Evolutionary conservation across 2,888 invertebrate species (phyloP).

Genomic region (Nomada fucata): DNA sequence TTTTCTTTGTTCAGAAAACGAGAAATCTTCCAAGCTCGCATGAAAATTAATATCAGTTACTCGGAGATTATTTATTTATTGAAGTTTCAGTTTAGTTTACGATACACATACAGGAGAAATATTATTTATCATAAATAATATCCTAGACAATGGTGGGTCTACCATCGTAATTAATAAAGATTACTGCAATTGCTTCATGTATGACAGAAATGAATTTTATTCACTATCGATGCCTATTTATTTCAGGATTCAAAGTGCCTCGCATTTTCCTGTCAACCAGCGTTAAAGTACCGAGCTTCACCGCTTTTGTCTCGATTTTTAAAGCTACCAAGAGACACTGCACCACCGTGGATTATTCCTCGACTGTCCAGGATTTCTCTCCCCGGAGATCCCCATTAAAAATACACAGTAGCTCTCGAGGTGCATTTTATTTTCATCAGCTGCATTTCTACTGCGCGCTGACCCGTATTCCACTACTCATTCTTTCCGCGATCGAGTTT

Average conservation of each 20-base stretch:
- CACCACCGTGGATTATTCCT: constrained; percentile 8
- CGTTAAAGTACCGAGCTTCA: not conserved
- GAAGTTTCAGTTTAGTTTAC: no score
- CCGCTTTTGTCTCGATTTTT: not conserved
- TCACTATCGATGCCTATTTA: no score
- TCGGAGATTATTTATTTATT: no score
- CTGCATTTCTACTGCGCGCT: constrained; percentile 9
- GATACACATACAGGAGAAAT: no score
- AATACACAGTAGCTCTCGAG: constrained; percentile 1
- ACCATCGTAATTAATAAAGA: no score
- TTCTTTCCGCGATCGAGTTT: constrained; percentile 18
- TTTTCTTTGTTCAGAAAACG: no score
- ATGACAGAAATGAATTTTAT: no score
- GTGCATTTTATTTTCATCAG: constrained; percentile 18
- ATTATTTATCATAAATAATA: no score
- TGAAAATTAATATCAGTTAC: no score
- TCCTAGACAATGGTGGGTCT: no score
- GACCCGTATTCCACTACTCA: constrained; percentile 21
- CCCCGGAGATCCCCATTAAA: constrained; percentile 11
- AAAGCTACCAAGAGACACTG: not conserved
- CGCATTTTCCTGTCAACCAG: not conserved
- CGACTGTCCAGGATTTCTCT: not conserved
- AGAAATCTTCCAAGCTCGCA: no score
- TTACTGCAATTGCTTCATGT: no score
- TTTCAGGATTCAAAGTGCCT: not conserved